Evolutionary conservation across 2,113 vertebrate species (phyloP).

Genomic region (Tychaedon coryphoeus): DNA sequence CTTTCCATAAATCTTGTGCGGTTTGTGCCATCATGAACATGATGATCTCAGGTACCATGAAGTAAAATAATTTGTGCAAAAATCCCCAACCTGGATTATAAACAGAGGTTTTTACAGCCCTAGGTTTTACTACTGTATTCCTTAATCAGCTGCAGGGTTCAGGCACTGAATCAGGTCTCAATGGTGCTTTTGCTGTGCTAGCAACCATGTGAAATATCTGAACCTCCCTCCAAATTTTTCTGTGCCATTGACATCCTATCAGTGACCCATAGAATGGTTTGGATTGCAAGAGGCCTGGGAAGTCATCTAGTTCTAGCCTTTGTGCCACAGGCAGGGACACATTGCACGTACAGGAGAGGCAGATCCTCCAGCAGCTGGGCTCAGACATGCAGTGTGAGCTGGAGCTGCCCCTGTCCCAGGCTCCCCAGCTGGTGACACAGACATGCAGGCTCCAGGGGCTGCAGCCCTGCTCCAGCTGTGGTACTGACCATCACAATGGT

Average conservation of each 20-base stretch:
- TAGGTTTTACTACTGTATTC: background rate
- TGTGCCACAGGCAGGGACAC: background rate
- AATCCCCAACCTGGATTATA: background rate
- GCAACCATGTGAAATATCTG: background rate
- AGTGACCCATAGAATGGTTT: background rate
- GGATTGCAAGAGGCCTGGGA: background rate
- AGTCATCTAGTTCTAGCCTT: too few species aligned
- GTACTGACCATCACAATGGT: background rate
- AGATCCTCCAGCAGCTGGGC: background rate
- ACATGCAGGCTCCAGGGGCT: background rate
- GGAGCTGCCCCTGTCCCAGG: background rate
- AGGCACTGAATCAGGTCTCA: background rate
- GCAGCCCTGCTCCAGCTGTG: background rate
- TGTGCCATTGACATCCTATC: background rate
- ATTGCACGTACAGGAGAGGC: background rate
- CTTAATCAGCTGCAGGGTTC: background rate
- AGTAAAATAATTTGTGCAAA: background rate
- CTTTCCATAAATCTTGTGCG: background rate
- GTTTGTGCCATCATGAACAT: background rate
- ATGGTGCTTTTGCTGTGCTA: background rate
- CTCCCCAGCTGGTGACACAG: background rate
- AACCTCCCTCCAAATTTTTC: background rate
- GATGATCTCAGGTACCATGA: background rate
- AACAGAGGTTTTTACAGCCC: background rate
- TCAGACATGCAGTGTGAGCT: background rate